A percentile compares a stretch with the other conserved stretches of the same genome.
phyloP scores from a whole-genome alignment of 35 echinoderm and acorn worm genomes.

The Lytechinus variegatus region DNA sequence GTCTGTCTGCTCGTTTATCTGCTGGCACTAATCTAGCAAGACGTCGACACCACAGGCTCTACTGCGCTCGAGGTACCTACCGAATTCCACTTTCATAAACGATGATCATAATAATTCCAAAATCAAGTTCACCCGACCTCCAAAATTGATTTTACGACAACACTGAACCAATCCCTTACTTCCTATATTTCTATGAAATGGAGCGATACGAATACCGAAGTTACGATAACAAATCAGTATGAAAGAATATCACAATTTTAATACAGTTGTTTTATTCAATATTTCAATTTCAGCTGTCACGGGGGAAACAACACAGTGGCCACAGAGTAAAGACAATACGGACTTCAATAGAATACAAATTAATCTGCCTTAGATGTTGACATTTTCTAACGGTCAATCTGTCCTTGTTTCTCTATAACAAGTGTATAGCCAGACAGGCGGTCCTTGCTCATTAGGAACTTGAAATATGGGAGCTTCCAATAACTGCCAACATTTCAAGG shows the following conservation, averaged over 20 bases:
- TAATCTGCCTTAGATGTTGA: neutral
- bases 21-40: neutral
- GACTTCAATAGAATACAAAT: neutral
- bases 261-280: too few species aligned
- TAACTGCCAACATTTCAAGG: neutral
- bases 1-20: slow-evolving; percentile 1
- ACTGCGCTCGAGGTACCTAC: neutral
- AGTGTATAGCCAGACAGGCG: neutral
- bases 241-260: neutral
- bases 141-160: neutral
- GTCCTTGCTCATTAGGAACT: neutral
- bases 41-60: neutral
- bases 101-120: neutral
- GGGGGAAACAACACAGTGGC: neutral
- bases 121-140: neutral
- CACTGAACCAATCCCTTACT: neutral
- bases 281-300: neutral
- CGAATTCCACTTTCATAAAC: neutral
- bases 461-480: neutral
- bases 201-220: neutral
- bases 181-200: neutral
- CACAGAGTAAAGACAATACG: neutral
- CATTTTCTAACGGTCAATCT: neutral
- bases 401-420: neutral
- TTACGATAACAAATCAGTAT: neutral